Evolutionary conservation across 2,113 vertebrate species (phyloP).

Genomic region (Brachyistius frenatus): DNA sequence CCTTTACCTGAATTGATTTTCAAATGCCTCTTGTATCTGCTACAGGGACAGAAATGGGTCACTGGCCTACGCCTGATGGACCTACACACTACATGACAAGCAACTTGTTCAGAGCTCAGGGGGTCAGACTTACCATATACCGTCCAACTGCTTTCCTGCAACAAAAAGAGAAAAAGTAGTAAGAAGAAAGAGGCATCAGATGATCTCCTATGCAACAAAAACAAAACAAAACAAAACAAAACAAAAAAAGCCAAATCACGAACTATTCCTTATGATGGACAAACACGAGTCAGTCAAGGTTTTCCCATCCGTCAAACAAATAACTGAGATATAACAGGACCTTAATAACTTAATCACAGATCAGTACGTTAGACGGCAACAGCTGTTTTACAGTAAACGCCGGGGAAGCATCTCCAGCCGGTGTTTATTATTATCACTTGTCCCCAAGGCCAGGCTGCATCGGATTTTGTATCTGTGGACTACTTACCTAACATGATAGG

Average conservation of each 20-base stretch:
- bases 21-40: neutral
- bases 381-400: neutral
- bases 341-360: neutral
- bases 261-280: too few species aligned
- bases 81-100: neutral
- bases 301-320: neutral
- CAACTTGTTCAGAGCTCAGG: neutral
- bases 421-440: conserved; percentile 23
- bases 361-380: neutral
- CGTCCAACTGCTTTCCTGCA: conserved; percentile 97
- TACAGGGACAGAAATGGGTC: conserved; percentile 15
- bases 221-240: too few species aligned
- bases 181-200: neutral
- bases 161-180: conserved; percentile 44
- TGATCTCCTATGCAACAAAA: neutral
- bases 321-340: neutral
- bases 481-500: conserved; percentile 96
- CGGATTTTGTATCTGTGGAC: neutral
- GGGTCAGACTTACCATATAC: conserved; percentile 90
- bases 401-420: neutral
- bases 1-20: neutral
- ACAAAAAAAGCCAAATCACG: neutral
- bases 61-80: conserved; percentile 11
- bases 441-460: conserved; percentile 29
- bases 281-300: neutral